phyloP scores from a whole-genome alignment of 2,888 invertebrate species.

The Protophormia terraenovae region DNA sequence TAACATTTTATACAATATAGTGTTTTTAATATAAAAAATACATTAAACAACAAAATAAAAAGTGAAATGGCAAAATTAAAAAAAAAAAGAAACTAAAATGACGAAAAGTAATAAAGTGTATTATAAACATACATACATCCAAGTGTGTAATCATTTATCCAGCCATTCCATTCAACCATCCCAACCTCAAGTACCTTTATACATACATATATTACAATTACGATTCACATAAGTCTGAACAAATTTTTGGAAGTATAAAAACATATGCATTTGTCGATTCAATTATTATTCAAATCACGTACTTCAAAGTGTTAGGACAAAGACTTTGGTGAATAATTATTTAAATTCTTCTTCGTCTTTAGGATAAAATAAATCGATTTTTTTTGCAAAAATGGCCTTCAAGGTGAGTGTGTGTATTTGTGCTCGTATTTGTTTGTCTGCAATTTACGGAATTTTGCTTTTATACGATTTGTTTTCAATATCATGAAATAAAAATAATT shows the following conservation, averaged over 20 bases:
- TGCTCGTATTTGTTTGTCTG: background rate
- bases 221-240: background rate
- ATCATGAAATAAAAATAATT: conserved; percentile 15
- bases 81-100: conserved; percentile 32
- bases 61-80: conserved; percentile 55
- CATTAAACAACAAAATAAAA: conserved; percentile 25
- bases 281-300: conserved; percentile 77
- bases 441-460: conserved; percentile 14
- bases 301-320: conserved; percentile 74
- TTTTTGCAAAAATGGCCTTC: conserved; percentile 75
- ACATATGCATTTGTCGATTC: conserved; percentile 70
- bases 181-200: background rate
- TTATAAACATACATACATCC: background rate
- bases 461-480: conserved; percentile 35
- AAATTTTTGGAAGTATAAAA: conserved; percentile 74
- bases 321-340: conserved; percentile 61
- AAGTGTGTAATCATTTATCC: background rate
- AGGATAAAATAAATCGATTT: conserved; percentile 45
- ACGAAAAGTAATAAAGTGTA: background rate
- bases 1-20: background rate
- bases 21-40: conserved; percentile 5
- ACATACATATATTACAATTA: background rate
- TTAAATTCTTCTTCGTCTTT: conserved; percentile 49
- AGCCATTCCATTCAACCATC: conserved; percentile 25
- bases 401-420: conserved; percentile 72